A percentile compares a stretch with the other conserved stretches of the same genome.
phyloP scores from a whole-genome alignment of 2,888 invertebrate genomes.

The Zaprionus obscuricornis region DNA sequence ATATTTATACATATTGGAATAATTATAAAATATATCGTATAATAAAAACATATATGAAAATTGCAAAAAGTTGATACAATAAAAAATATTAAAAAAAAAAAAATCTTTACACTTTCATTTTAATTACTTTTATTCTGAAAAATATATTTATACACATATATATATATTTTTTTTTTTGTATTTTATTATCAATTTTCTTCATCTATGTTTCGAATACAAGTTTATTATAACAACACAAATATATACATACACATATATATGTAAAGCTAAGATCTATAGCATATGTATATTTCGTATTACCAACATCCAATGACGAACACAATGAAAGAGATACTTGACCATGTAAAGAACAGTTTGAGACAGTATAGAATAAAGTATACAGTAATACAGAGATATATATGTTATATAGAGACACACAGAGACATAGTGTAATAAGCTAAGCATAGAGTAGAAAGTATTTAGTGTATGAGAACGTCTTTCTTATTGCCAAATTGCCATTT shows the following conservation, averaged over 20 bases:
- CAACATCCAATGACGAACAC: conserved; percentile 58
- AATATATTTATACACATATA: not conserved
- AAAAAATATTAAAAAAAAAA: conserved; percentile 53
- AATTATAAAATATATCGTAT: conserved; percentile 64
- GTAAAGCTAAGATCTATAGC: conserved; percentile 22
- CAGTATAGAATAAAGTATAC: conserved; percentile 3
- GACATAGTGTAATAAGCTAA: conserved; percentile 3
- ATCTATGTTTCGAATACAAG: conserved; percentile 39
- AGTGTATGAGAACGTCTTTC: conserved; percentile 43
- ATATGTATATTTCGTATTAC: conserved; percentile 34
- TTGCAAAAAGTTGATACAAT: conserved; percentile 75
- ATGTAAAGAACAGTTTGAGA: conserved; percentile 18
- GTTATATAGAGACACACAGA: conserved; percentile 9
- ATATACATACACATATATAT: conserved; percentile 37
- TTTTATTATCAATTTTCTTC: conserved; percentile 43
- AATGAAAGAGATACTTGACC: conserved; percentile 38
- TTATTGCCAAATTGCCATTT: conserved; percentile 12
- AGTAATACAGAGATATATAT: conserved; percentile 8
- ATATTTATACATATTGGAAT: conserved; percentile 69
- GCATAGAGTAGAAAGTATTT: conserved; percentile 9
- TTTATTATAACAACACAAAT: conserved; percentile 75
- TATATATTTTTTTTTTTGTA: not conserved
- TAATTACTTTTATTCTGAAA: conserved; percentile 54
- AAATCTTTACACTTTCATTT: no score
- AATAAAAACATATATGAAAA: conserved; percentile 62